Conservation (phyloP, 2,888 invertebrate genomes). For the Toxonevra muliebris region DNA sequence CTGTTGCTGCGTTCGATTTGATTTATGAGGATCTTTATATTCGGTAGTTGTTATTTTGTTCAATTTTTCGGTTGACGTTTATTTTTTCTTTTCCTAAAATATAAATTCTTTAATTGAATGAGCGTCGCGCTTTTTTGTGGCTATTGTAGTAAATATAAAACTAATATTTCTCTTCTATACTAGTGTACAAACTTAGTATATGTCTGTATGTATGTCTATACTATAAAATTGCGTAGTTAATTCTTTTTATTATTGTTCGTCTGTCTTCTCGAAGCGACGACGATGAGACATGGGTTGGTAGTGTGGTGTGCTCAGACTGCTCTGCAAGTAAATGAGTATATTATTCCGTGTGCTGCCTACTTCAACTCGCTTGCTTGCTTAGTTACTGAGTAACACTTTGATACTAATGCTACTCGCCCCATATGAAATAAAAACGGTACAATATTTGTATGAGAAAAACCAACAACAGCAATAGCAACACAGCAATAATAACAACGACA, state of each 20-base stretch:
- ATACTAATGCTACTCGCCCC: constrained; percentile 49
- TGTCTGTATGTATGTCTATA: neutral
- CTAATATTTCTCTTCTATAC: neutral
- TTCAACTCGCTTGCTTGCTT: constrained; percentile 45
- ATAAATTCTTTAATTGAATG: too few species aligned
- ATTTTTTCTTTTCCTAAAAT: too few species aligned
- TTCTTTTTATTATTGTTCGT: neutral
- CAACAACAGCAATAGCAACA: constrained; percentile 29
- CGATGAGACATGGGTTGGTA: neutral
- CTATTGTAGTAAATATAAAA: neutral
- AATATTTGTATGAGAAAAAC: constrained; percentile 44
- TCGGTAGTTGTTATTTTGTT: too few species aligned
- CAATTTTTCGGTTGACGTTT: too few species aligned
- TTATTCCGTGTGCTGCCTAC: constrained; percentile 8
- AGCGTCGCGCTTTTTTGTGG: too few species aligned
- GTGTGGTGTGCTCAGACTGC: neutral
- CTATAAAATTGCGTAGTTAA: neutral
- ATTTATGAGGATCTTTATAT: too few species aligned
- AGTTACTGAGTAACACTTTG: constrained; percentile 57
- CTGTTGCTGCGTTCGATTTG: too few species aligned
- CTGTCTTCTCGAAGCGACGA: too few species aligned
- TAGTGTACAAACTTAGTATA: neutral
- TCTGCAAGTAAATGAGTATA: too few species aligned
- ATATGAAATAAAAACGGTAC: constrained; percentile 62
- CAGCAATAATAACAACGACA: constrained; percentile 16